Evolutionary conservation across 2,888 invertebrate species (phyloP).

Genomic region (Chloroclysta siterata): DNA sequence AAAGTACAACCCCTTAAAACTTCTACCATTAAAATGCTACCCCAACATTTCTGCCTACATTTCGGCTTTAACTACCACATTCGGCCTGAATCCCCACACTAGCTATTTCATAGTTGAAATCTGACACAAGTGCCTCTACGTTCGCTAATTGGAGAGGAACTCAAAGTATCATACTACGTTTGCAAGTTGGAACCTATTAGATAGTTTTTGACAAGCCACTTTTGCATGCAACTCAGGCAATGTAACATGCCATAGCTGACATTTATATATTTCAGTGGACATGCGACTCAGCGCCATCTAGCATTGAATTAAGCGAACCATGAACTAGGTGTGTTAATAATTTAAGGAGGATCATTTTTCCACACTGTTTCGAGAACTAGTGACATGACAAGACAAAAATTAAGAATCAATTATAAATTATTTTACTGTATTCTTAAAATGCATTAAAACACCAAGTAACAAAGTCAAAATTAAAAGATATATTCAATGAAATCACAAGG

Average conservation of each 20-base stretch:
- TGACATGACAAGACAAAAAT: too few relatives aligned
- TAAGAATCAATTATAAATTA: too few relatives aligned
- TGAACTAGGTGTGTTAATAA: too few relatives aligned
- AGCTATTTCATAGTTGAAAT: conserved; percentile 56
- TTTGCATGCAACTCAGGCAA: conserved; percentile 5
- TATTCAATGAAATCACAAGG: too few relatives aligned
- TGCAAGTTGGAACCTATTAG: conserved; percentile 18
- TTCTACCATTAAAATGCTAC: neutral
- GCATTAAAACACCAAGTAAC: too few relatives aligned
- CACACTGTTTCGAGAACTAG: too few relatives aligned
- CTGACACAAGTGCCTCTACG: conserved; percentile 44
- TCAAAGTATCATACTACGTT: conserved; percentile 26
- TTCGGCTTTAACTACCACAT: neutral
- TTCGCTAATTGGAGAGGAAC: conserved; percentile 54
- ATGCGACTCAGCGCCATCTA: too few relatives aligned
- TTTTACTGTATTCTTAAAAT: too few relatives aligned
- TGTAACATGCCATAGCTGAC: conserved; percentile 8
- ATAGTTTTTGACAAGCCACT: conserved; percentile 16
- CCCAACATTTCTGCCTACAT: neutral
- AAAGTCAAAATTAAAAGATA: too few relatives aligned
- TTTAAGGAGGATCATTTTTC: too few relatives aligned
- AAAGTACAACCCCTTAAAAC: neutral
- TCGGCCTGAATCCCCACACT: conserved; percentile 4
- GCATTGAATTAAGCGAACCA: too few relatives aligned
- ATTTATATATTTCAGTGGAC: neutral